Percentiles rank a stretch among this genome's conserved stretches.
Evolutionary conservation across 2,797 vertebrate genomes (phyloP).

Genomic region (Masticophis lateralis): DNA sequence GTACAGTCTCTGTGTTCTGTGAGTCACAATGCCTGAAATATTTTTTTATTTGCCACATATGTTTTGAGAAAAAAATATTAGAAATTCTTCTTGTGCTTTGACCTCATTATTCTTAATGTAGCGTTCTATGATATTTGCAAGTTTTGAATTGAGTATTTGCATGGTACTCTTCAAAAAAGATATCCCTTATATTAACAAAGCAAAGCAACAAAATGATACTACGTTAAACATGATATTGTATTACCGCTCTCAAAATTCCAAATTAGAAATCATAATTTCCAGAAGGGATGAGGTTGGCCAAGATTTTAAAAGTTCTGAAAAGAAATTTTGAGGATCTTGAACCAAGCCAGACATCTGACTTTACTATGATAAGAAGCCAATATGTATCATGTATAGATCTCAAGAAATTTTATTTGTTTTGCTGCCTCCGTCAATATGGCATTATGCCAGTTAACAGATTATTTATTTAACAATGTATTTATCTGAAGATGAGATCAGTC

Average conservation of each 20-base stretch:
- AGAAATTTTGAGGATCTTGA: neutral
- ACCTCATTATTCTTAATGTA: neutral
- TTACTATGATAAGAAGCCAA: neutral
- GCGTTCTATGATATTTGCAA: neutral
- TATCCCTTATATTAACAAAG: neutral
- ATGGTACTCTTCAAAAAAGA: neutral
- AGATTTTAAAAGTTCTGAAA: neutral
- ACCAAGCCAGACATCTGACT: neutral
- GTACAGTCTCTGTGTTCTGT: neutral
- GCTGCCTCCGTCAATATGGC: neutral
- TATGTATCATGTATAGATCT: neutral
- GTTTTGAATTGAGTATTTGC: neutral
- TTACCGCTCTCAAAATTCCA: neutral
- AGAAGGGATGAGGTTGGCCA: neutral
- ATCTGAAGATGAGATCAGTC: constrained; percentile 39
- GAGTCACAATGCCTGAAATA: neutral
- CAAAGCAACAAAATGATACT: neutral
- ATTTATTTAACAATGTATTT: neutral
- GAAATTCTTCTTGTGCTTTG: neutral
- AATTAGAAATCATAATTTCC: neutral
- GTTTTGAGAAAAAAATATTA: neutral
- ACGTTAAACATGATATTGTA: neutral
- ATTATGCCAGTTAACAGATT: neutral
- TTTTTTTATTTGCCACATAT: neutral
- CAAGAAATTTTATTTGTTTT: neutral